Percentiles rank a stretch among this genome's conserved stretches.
phyloP scores from a whole-genome alignment of 2,888 invertebrate genomes.

The Plebejus argus region DNA sequence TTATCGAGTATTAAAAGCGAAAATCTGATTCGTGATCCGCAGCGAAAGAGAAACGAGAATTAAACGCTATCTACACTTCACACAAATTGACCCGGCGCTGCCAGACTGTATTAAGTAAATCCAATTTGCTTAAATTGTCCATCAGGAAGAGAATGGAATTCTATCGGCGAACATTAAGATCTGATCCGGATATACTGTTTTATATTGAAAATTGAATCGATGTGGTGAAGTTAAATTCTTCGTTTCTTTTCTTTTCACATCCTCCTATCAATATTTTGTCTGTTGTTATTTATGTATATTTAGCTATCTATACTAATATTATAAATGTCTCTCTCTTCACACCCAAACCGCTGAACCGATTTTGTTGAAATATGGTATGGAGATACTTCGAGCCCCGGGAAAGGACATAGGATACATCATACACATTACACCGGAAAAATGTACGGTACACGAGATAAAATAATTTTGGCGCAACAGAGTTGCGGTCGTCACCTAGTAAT shows the following conservation, averaged over 20 bases:
- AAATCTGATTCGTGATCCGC: not conserved
- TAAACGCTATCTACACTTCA: constrained; percentile 41
- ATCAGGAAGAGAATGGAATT: constrained; percentile 42
- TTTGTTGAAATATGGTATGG: too few species aligned
- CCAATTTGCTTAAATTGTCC: constrained; percentile 47
- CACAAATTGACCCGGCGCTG: constrained; percentile 44
- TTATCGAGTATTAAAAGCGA: not conserved
- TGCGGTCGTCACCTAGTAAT: too few species aligned
- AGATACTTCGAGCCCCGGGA: too few species aligned
- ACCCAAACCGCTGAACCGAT: too few species aligned
- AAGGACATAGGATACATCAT: too few species aligned
- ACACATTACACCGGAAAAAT: too few species aligned
- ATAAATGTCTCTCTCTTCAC: too few species aligned
- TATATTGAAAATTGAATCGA: constrained; percentile 10
- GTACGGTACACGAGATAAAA: too few species aligned
- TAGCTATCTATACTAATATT: too few species aligned
- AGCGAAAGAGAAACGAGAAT: constrained; percentile 7
- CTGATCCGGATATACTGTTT: constrained; percentile 25
- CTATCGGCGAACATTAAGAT: constrained; percentile 38
- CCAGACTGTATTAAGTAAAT: constrained; percentile 47
- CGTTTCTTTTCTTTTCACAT: not conserved
- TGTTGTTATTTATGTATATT: too few species aligned
- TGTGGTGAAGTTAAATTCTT: not conserved
- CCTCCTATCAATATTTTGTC: not conserved
- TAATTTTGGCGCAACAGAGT: too few species aligned